Base-by-base conservation (phyloP, 1,140 invertebrate species). In the Pantala flavescens region DNA sequence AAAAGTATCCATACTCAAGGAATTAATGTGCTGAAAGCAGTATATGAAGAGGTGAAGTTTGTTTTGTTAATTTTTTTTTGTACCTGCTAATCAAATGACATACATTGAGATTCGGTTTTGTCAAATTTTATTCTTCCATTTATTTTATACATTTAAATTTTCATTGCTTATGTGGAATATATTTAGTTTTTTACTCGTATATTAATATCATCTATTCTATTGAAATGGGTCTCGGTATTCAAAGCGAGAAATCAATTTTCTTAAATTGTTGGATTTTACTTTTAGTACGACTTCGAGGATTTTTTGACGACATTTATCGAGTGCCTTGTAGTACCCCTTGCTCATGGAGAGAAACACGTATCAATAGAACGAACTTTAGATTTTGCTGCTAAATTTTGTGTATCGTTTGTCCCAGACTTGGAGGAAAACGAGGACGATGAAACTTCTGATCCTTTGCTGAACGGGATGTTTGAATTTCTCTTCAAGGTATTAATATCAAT, bases 381-480 rank as follows among this genome's bases (percentile, higher is more conserved):
- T 70, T 91, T 90, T 82, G 84, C 88, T 7, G 86, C 88, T 14
- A 88, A 87, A 73, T 89, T 90, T 80, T 86, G 86, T 55, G 84
- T 86, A 9, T 83, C 83, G 1, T 82, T 87, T 63, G 49, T 63
- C 3, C 49, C 49, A 1, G 49, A 63, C 5, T 7, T 63, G 49
- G 49, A 63, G 12, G 49, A 63, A 12, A 36, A 36, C 28, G 49
- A 63, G n/a, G 82, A 85, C 77, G 75, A 77, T 14, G 85, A 86
- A 73, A 63, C 49, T 19, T 16, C n/a, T 16, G 49, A 63, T 63
- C 49, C 49, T 16, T 21, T 63, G 14, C 49, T 63, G 16, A 63
- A 63, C n/a, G 86, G 84, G 55, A 82, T 88, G 72, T 83, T 87
- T 76, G 81, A 83, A 55, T 84, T 85, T 49, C 85, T 86, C 73